Evolutionary conservation across 2,797 vertebrate species (phyloP).

Genomic region (Tamandua tetradactyla): DNA sequence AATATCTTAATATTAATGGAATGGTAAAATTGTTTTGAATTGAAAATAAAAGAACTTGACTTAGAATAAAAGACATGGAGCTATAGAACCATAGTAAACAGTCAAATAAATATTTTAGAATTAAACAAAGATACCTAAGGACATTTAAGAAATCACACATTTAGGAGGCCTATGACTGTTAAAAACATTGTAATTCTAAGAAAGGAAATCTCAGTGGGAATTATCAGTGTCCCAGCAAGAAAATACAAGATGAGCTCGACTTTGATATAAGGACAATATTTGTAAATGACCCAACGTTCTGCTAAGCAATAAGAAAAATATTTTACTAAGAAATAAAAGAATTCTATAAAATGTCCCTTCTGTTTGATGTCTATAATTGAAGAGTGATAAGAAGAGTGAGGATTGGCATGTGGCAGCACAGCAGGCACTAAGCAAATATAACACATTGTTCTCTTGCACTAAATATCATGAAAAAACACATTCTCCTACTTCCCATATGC

Average conservation of each 20-base stretch:
- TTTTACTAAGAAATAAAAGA: background rate
- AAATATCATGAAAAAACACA: background rate
- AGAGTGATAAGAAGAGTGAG: background rate
- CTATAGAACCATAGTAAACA: background rate
- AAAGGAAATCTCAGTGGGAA: background rate
- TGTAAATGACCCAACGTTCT: background rate
- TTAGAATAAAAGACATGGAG: background rate
- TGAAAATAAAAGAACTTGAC: background rate
- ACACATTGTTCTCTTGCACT: background rate
- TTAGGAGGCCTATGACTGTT: background rate
- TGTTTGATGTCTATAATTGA: background rate
- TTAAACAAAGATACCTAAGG: background rate
- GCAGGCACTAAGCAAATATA: background rate
- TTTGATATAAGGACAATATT: background rate
- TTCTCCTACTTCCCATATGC: slow-evolving; percentile 8
- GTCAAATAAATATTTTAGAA: background rate
- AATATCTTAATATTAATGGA: background rate
- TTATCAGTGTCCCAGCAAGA: background rate
- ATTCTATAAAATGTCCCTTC: background rate
- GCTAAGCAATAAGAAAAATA: background rate
- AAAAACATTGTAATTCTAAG: background rate
- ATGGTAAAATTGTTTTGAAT: background rate
- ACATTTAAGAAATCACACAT: background rate
- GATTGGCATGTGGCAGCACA: background rate
- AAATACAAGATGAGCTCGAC: background rate